Evolutionary conservation across 53 echinoderm and acorn worm genomes (phyloP), one percentile per base, ranked within the genome.

Genomic region (Apostichopus leukothele): DNA sequence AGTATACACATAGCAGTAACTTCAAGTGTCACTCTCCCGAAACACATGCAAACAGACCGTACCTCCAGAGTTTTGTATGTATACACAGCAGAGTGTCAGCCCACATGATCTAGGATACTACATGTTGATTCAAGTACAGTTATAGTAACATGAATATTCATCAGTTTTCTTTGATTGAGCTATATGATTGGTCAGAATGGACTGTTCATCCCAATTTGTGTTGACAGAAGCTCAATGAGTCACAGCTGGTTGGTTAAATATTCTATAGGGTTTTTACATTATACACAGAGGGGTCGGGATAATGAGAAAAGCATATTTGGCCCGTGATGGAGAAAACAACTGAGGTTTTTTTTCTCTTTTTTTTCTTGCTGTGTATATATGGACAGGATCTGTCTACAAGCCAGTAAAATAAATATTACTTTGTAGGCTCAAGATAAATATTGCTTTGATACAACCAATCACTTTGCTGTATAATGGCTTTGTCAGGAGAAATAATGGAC

Each of bases 221-320:
- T 53, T 52, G 79, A 16, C 0, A 79, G 79, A 53, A 53, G n/a
- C 50, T 79, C 79, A 79, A 79, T 79, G 79, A 79, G 79, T 79
- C 79, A 79, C 79, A 79, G 51, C 79, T 53, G 79, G 79, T 79
- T 79, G 79, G 79, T 79, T 79, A 52, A 79, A 79, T 79, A 79
- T 79, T 79, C 79, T 79, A 18, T 12, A 53, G 53, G 79, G 53
- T 18, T n/a, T 51, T 79, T 50, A 79, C 79, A 79, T 51, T 79
- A 18, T 79, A 79, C 79, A 51, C 53, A 52, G 51, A 52, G 79
- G 79, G 79, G 79, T 79, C 52, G 51, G 14, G 19, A 52, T 79
- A 79, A 53, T 10, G 18, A 18, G 53, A 79, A 51, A 50, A 79
- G 53, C 79, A 79, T 79, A 53, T 53, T 79, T 79, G 5, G 50